phyloP scores from a whole-genome alignment of 1,140 invertebrate genomes.

The Drosophila parvula region DNA sequence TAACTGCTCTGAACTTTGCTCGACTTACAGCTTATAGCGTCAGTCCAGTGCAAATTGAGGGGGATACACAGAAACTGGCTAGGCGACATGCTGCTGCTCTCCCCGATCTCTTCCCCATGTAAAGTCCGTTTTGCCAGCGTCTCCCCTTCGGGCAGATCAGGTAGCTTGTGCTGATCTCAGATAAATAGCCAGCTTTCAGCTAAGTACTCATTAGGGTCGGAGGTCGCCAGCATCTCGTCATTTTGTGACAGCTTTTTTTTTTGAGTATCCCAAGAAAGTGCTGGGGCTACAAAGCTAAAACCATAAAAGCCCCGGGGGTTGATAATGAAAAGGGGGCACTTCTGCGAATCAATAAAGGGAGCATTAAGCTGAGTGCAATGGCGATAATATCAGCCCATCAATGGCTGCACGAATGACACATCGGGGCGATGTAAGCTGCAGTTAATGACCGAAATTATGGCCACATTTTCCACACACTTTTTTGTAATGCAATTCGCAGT shows the following conservation, averaged over 20 bases:
- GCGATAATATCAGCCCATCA: constrained; percentile 26
- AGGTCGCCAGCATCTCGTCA: constrained; percentile 14
- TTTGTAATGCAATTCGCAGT: constrained; percentile 20
- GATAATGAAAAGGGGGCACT: not conserved
- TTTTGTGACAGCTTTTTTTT: constrained; percentile 6
- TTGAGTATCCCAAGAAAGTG: not conserved
- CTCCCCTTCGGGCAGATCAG: not conserved
- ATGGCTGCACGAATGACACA: constrained; percentile 25
- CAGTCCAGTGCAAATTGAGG: constrained; percentile 10
- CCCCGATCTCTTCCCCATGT: constrained; percentile 59
- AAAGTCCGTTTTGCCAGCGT: not conserved
- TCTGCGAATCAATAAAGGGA: constrained; percentile 26
- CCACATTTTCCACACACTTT: constrained; percentile 17
- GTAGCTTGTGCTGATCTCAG: constrained; percentile 28
- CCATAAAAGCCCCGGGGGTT: not conserved
- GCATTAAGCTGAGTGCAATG: constrained; percentile 28
- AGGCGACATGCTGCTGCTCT: constrained; percentile 13
- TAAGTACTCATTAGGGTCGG: constrained; percentile 17
- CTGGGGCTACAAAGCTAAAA: constrained; percentile 1
- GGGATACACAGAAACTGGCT: constrained; percentile 11
- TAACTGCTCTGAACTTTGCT: constrained; percentile 76
- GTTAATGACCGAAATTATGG: constrained; percentile 34
- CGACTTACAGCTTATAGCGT: constrained; percentile 44
- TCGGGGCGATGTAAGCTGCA: constrained; percentile 3
- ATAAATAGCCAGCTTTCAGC: constrained; percentile 11